Evolutionary conservation across 2,113 vertebrate genomes (phyloP), one percentile per base, ranked within the genome.

Genomic region (Pituophis catenifer): DNA sequence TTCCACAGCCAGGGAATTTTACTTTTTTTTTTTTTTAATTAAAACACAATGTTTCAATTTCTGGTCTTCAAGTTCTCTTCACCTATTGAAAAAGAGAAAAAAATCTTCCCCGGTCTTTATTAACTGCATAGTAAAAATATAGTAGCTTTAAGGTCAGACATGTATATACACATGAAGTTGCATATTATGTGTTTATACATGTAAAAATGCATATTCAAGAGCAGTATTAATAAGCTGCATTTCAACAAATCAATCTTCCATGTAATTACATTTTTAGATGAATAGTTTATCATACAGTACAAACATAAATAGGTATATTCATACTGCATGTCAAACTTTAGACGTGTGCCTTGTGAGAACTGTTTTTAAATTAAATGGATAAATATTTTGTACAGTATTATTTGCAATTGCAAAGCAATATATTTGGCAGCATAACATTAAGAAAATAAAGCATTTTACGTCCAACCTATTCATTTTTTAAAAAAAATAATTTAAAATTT

Each of bases 21-120:
- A 96, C 94, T 94, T 94, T 95, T 93, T 91, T 89, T 93, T 38
- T 93, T 93, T 91, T 86, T 96, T 87, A 24, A 94, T 97, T 97
- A 97, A 96, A 97, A 98, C 96, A 97, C 96, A 97, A 92, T 96
- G 97, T 97, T 99, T 98, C 98, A 98, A 97, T 98, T 98, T 98
- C 98, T 95, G 97, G 97, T 98, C 98, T 98, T 98, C 97, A 97
- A 97, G 98, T 96, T 97, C 97, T 98, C 98, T 98, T 98, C 98
- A 98, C 99, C 98, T 99, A 98, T 98, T 97, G 97, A 95, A 97
- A 97, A 98, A 97, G 98, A 98, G 96, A 98, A 96, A 98, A 98
- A 98, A 97, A 97, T 95, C 97, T 98, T 97, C 97, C 97, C 97
- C 97, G 97, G 65, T 95, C 96, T 98, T 98, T 97, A 98, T 96